phyloP scores from a whole-genome alignment of 2,113 vertebrate genomes.

The Lontra canadensis region DNA sequence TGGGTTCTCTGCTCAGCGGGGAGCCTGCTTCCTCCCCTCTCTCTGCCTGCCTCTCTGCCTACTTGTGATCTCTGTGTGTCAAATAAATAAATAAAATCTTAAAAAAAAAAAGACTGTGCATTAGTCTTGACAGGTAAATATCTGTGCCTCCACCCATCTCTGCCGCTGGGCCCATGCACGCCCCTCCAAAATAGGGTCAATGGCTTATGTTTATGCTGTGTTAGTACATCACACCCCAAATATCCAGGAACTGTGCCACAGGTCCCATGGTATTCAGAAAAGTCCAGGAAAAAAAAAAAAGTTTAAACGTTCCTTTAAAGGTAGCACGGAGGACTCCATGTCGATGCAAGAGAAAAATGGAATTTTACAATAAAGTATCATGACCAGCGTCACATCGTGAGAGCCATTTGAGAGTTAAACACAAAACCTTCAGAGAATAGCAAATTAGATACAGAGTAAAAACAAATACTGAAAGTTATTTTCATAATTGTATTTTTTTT shows the following conservation, averaged over 20 bases:
- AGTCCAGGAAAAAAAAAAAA: background rate
- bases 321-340: slow-evolving; percentile 6
- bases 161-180: background rate
- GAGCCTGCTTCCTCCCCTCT: too few relatives aligned
- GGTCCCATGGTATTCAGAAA: background rate
- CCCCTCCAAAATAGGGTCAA: background rate
- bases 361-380: slow-evolving; percentile 27
- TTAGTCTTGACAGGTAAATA: slow-evolving; percentile 51
- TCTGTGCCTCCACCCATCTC: background rate
- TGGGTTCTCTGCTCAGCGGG: too few relatives aligned
- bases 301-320: background rate
- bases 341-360: background rate
- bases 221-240: background rate
- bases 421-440: slow-evolving; percentile 13
- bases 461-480: slow-evolving; percentile 36
- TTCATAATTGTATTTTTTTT: slow-evolving; percentile 12
- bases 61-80: too few relatives aligned
- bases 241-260: background rate
- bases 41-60: too few relatives aligned
- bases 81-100: too few relatives aligned
- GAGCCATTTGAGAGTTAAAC: slow-evolving; percentile 27
- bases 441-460: background rate
- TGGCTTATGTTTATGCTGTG: background rate
- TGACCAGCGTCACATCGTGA: background rate
- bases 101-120: background rate